Evolutionary conservation across 1,140 invertebrate genomes (phyloP).

Genomic region (Calosoma granatense): DNA sequence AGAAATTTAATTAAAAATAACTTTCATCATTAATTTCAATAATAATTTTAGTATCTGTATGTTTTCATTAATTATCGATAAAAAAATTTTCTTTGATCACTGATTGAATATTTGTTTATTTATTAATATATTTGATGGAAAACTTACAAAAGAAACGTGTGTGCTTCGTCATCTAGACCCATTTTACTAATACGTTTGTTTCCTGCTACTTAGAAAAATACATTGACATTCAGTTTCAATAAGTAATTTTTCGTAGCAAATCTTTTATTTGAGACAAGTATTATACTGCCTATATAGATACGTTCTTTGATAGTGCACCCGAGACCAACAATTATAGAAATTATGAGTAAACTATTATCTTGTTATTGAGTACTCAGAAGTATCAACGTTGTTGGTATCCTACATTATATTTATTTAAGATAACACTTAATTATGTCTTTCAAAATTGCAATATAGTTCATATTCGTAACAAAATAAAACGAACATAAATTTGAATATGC

Average conservation of each 20-base stretch:
- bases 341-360: not conserved
- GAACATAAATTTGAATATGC: too few species aligned
- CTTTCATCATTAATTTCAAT: not conserved
- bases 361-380: not conserved
- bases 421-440: too few species aligned
- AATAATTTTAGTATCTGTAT: too few species aligned
- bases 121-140: not conserved
- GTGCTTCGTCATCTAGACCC: not conserved
- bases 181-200: slow-evolving; percentile 6
- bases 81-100: too few species aligned
- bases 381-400: too few species aligned
- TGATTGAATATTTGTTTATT: too few species aligned
- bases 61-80: too few species aligned
- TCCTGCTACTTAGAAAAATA: not conserved
- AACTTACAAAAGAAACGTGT: not conserved
- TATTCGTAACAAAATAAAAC: too few species aligned
- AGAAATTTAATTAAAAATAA: not conserved
- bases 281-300: not conserved
- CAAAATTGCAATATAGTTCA: too few species aligned
- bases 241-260: not conserved
- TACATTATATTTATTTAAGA: not conserved
- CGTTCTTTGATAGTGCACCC: not conserved
- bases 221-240: not conserved
- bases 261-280: too few species aligned
- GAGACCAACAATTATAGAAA: slow-evolving; percentile 5